Percentiles rank a stretch among this genome's conserved stretches.
Evolutionary conservation across 2,113 vertebrate species (phyloP).

Genomic region (Butorides virescens): DNA sequence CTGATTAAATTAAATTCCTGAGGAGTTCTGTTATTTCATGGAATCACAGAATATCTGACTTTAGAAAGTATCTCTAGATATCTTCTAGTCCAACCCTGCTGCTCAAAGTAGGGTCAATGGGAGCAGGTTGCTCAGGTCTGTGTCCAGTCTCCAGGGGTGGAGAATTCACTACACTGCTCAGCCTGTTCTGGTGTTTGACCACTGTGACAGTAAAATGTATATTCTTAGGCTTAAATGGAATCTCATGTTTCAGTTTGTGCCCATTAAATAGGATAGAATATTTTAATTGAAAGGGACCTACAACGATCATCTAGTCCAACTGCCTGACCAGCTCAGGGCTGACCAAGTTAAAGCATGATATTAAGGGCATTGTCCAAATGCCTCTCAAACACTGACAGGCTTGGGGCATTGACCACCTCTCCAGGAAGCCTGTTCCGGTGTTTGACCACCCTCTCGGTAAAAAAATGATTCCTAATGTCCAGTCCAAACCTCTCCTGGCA

Average conservation of each 20-base stretch:
- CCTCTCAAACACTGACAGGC: too few species aligned
- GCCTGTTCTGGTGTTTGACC: not conserved
- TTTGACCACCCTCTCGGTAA: too few species aligned
- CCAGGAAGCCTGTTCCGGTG: too few species aligned
- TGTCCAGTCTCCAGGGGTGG: not conserved
- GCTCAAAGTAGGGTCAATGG: not conserved
- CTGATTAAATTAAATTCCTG: not conserved
- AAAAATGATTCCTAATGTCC: too few species aligned
- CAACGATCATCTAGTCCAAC: too few species aligned
- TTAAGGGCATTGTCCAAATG: too few species aligned
- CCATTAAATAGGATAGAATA: not conserved
- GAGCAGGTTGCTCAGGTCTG: not conserved
- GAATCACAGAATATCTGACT: not conserved
- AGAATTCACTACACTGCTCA: not conserved
- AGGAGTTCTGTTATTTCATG: not conserved
- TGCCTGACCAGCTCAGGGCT: too few species aligned
- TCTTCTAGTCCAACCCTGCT: not conserved
- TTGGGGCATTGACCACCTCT: too few species aligned
- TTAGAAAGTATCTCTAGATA: not conserved
- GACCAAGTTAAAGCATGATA: too few species aligned
- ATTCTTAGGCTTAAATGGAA: not conserved
- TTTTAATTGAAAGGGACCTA: too few species aligned
- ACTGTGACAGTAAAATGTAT: not conserved
- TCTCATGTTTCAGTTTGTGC: not conserved
- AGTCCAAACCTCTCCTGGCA: too few species aligned